Base-by-base conservation (phyloP, 2,888 invertebrate species). In the Drosophila infuscata region DNA sequence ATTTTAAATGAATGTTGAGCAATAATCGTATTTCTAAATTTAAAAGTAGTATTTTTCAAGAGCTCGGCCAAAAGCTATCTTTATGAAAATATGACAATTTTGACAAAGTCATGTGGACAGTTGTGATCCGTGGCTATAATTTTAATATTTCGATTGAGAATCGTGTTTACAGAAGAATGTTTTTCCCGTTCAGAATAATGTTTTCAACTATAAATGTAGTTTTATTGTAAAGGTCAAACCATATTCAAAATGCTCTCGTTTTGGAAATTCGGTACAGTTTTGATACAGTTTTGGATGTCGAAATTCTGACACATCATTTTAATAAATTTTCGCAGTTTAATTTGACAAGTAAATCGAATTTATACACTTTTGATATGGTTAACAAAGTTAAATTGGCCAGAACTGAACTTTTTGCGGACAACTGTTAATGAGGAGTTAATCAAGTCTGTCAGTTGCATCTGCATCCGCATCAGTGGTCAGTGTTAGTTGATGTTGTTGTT, bases 401-500 rank as follows among this genome's bases (percentile, higher is more conserved):
- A 3, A n/a, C 20, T 9, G 9, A 15, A 3, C 17, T 20, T 30
- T 12, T 17, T 33, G n/a, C 5, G 29, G 15, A 7, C 41, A 35
- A 53, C 33, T 53, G 33, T 29, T 56, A 74, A 61, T 74, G 41
- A 63, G 77, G 57, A 65, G 29, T 68, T 70, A 56, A 41, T 56
- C 38, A 56, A 15, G 57, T 20, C 66, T 79, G 71, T 75, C 71
- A 71, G 69, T 71, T 74, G 68, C 70, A 72, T 60, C 12, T 11
- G 11, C 43, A 38, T 38, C 11, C 11, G n/a, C 5, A 8, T 3
- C 53, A 53, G n/a, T n/a, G 1, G 20, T 25, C 20, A 25, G 20
- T 25, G 61, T 53, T 60, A 48, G 59, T 48, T 9, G 20, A 29
- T 36, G 35, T 36, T 41, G 61, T 46, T 20, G 36, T 9, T 33